These are phyloP conservation scores for Protosalanx chinensis DNA, from an alignment of 2,797 vertebrate species.

Conservation along the genomic window DNA sequence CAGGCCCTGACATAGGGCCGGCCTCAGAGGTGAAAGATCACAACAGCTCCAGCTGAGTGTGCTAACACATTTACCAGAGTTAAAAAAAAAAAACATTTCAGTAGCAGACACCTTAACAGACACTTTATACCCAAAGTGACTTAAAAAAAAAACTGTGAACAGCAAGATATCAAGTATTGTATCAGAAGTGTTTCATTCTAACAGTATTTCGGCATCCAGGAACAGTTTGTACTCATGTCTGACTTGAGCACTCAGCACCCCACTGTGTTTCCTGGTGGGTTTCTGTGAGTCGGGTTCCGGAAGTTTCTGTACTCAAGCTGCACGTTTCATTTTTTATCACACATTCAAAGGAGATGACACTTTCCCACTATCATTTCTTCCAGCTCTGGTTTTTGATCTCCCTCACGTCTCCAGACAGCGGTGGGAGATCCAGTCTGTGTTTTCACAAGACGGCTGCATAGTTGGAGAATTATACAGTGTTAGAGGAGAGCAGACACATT, in stretches of 20 bases:
- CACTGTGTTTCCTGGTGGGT: no score
- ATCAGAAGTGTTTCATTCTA: neutral
- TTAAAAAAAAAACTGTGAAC: constrained; percentile 12
- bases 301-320: no score
- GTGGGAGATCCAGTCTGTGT: constrained; percentile 36
- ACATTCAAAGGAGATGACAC: constrained; percentile 53
- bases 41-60: constrained; percentile 34
- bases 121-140: neutral
- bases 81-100: constrained; percentile 54
- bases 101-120: constrained; percentile 4
- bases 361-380: constrained; percentile 47
- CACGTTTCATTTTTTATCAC: constrained; percentile 26
- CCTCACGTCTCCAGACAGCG: constrained; percentile 48
- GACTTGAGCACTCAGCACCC: no score
- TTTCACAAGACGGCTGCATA: no score
- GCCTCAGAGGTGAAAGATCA: constrained; percentile 53
- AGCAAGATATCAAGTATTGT: no score
- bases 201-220: constrained; percentile 6
- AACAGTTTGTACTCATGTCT: neutral
- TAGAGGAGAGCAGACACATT: no score
- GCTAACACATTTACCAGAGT: constrained; percentile 50
- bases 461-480: no score
- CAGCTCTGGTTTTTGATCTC: constrained; percentile 49
- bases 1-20: constrained; percentile 48
- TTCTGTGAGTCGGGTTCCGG: no score